Evolutionary conservation across 2,888 invertebrate species (phyloP), one percentile per base, ranked within the genome.

Genomic region (Platycheirus rosarum): DNA sequence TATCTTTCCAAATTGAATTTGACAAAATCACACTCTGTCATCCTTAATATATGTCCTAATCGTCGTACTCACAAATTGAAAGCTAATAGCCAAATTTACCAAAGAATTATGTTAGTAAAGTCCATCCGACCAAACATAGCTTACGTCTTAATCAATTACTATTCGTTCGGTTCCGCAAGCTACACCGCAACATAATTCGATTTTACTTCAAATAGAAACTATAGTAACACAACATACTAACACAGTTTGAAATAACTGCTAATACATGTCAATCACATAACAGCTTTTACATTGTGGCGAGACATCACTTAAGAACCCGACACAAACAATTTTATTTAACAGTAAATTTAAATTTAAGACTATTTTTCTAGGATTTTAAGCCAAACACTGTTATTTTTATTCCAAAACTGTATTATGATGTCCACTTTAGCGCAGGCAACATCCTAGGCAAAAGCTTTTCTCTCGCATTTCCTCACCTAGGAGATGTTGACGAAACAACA

Each of bases 131-230:
- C 29, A 51, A 8, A 20, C 13, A 14, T n/a, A 1, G 46, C 37
- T 20, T 1, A 55, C 35, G 60, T 55, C 46, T 55, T 69, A 76
- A 69, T 62, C 70, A 69, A 69, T 76, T 69, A 69, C 62, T 32
- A 63, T 40, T 37, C 46, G 35, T 13, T 37, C 35, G 13, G 40
- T 51, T 53, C 51, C 23, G 55, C 46, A 26, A 9, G 13, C 32
- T 16, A 18, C 48, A 40, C 26, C 16, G 32, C 57, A 32, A 20
- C 16, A 76, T 76, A 70, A 76, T 76, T 76, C 42, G 48, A 76
- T 76, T 69, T n/a, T 11, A 37, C 55, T 37, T 16, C 55, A 48
- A 53, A 35, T n/a, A n/a, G n/a, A n/a, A n/a, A n/a, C n/a, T n/a
- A n/a, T n/a, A n/a, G n/a, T n/a, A n/a, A n/a, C n/a, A n/a, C n/a